Evolutionary conservation across 2,113 vertebrate genomes (phyloP), one percentile per base, ranked within the genome.

Genomic region (Bufo gargarizans): DNA sequence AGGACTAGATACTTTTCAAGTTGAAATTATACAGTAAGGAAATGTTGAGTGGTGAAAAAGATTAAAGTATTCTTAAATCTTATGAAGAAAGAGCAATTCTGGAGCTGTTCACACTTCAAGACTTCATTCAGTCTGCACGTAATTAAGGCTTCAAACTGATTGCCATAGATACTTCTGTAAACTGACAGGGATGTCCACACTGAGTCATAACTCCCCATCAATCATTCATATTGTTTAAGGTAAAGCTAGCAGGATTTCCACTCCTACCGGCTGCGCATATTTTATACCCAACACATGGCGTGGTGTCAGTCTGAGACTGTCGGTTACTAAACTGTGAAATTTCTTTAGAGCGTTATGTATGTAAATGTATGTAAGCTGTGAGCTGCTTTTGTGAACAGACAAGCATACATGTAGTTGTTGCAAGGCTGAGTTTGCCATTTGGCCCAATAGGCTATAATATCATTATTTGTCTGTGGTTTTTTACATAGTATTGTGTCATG

Each of bases 71-170:
- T 58, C 72, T 14, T 47, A 85, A 85, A 74, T 71, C 82, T 65
- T 2, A 85, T 76, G 67, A 59, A 85, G 83, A 85, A 72, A 85
- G 83, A 85, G 69, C 33, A 85, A 85, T 55, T 74, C 22, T 13
- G 69, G 53, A 76, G 67, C 83, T 85, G 83, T 85, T 85, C 69
- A 85, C 69, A 85, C 83, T 74, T 85, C 69, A 43, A 85, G 53
- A 74, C 33, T 69, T 76, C n/a, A 45, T 76, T 85, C 83, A 85
- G 45, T 85, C 83, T 85, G 53, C 83, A 74, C 83, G n/a, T 85
- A 85, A 85, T 85, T 85, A 76, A 85, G 56, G 69, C 83, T 85
- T 85, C 83, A 76, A 56, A 76, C 22, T 59, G 83, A 85, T 85
- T 85, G 83, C 83, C 45, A 76, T 33, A 85, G 83, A 85, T 76